These are phyloP conservation scores for Brachypteracias leptosomus DNA, from an alignment of 2,113 vertebrate genomes.

Conservation along the genomic window DNA sequence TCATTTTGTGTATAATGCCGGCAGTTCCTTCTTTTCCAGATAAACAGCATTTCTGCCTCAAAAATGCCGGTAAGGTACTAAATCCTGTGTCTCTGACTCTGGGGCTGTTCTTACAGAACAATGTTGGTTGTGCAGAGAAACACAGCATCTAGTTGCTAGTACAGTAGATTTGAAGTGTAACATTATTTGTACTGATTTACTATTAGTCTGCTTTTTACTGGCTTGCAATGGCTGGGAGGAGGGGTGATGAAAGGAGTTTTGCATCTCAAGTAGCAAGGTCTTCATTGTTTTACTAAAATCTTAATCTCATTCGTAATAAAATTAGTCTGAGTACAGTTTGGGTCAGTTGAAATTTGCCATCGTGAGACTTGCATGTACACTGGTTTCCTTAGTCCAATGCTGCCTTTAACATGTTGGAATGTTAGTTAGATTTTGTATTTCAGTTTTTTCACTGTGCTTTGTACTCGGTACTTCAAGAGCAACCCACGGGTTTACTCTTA, in stretches of 20 bases:
- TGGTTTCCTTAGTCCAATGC: not conserved
- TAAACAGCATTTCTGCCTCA: not conserved
- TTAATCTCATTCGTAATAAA: not conserved
- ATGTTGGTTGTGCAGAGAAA: not conserved
- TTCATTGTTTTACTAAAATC: not conserved
- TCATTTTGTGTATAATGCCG: not conserved
- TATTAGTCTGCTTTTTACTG: not conserved
- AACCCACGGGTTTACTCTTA: not conserved
- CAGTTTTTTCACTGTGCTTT: not conserved
- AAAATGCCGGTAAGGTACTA: not conserved
- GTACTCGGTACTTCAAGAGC: not conserved
- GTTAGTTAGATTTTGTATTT: not conserved
- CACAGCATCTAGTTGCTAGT: rapidly evolving
- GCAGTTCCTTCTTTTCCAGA: not conserved
- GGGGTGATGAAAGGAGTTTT: not conserved
- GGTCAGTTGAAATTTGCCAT: not conserved
- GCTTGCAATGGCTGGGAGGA: not conserved
- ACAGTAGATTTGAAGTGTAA: not conserved
- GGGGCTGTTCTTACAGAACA: not conserved
- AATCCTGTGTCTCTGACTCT: not conserved
- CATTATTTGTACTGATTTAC: rapidly evolving
- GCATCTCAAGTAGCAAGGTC: not conserved
- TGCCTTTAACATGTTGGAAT: not conserved
- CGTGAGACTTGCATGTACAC: not conserved
- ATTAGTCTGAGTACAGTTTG: not conserved